Conservation (phyloP, 2,797 vertebrate species). For the Neopelma chrysocephalum region DNA sequence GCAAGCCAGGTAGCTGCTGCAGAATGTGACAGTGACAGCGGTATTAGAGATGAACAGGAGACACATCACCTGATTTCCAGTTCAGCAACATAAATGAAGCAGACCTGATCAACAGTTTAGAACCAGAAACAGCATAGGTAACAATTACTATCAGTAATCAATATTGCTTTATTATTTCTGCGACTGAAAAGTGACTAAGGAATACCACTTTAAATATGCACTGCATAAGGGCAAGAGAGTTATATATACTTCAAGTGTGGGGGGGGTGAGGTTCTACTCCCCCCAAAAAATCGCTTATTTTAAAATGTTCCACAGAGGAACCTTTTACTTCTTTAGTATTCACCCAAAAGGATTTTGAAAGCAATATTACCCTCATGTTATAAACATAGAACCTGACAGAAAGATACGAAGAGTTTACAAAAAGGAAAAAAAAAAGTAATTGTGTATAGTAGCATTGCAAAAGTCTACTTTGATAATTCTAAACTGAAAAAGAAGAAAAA, state of each 20-base stretch:
- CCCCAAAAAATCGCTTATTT: neutral
- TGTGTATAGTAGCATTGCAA: neutral
- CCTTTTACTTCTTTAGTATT: neutral
- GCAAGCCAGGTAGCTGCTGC: neutral
- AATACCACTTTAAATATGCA: neutral
- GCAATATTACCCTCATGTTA: neutral
- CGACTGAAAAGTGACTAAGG: neutral
- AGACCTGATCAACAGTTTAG: neutral
- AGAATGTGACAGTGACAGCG: neutral
- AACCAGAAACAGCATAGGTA: neutral
- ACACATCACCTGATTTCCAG: neutral
- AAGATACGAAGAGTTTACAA: neutral
- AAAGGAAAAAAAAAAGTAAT: neutral
- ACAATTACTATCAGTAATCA: neutral
- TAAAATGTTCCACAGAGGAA: neutral
- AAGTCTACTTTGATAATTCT: neutral
- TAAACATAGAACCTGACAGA: neutral
- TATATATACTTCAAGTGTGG: accelerated
- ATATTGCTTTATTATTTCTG: neutral
- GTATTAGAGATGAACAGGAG: neutral
- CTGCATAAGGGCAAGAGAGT: neutral
- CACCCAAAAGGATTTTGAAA: neutral
- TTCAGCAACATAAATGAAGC: neutral
- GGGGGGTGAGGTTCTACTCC: accelerated
- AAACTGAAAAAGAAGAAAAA: neutral